Conservation (phyloP, 1,140 invertebrate species). For the Pantala flavescens region DNA sequence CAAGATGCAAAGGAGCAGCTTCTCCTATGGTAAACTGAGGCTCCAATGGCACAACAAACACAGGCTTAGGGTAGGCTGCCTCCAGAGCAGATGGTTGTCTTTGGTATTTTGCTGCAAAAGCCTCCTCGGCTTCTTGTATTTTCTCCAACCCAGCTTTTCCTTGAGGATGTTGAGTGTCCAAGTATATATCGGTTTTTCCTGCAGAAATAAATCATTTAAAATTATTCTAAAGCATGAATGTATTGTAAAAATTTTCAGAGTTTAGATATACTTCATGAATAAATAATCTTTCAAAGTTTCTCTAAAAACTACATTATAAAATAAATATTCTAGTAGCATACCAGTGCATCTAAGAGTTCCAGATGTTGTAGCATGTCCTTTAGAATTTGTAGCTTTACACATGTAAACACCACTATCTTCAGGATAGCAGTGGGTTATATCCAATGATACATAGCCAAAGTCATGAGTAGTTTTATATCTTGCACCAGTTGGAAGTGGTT, state of each 20-base stretch:
- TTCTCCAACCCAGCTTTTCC: slow-evolving; percentile 70
- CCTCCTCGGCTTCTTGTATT: slow-evolving; percentile 73
- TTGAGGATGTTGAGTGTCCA: slow-evolving; percentile 81
- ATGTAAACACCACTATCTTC: slow-evolving; percentile 87
- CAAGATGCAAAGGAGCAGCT: slow-evolving; percentile 79
- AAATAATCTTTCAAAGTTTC: too few species aligned
- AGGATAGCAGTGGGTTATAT: slow-evolving; percentile 67
- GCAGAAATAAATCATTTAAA: slow-evolving; percentile 14
- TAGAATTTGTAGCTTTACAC: slow-evolving; percentile 83
- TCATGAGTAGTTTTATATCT: slow-evolving; percentile 78
- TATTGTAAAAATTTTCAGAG: neutral
- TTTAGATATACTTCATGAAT: neutral
- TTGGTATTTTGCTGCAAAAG: slow-evolving; percentile 54
- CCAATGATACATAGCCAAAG: slow-evolving; percentile 77
- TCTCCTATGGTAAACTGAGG: slow-evolving; percentile 78
- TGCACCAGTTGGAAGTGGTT: slow-evolving; percentile 64
- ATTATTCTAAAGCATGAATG: neutral
- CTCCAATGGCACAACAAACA: slow-evolving; percentile 73
- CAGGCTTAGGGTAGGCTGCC: slow-evolving; percentile 69
- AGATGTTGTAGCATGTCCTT: slow-evolving; percentile 77
- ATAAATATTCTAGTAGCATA: slow-evolving; percentile 20
- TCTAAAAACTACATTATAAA: too few species aligned
- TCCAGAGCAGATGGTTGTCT: slow-evolving; percentile 55
- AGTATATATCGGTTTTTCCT: slow-evolving; percentile 60
- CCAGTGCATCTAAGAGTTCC: slow-evolving; percentile 73